Base-by-base conservation (phyloP, 2,113 vertebrate species). In the Podocnemis expansa region DNA sequence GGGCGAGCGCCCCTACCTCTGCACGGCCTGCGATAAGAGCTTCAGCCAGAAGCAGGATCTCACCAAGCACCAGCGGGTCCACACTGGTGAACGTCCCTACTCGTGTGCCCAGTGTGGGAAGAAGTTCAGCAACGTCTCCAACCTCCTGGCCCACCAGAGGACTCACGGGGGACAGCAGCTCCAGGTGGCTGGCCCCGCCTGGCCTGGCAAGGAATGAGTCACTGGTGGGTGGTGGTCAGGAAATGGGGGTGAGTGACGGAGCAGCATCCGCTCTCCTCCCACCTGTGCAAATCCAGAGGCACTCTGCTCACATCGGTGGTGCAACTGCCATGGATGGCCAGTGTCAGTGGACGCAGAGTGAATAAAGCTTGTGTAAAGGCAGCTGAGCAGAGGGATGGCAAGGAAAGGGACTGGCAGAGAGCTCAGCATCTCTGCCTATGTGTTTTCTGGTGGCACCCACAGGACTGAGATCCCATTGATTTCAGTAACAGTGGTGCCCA, bases 41-140 rank as follows among this genome's bases (percentile, higher is more conserved):
- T 97, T 97, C 94, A 96, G 95, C 80, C 97, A 96, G 80, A 97
- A 97, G 78, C 96, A 96, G 89, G 96, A 97, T 31, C 94, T 97
- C 49, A 85, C 93, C 22, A 97, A 97, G 56, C 97, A 97, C 75
- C 96, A 96, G 86, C 95, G 95, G 10, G 95, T 96, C 58, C 97
- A 97, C 92, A 96, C 95, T 0, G 96, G 95, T 29, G 94, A 95
- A 16, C 95, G 95, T 27, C 95, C 96, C 55, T 96, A 97, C 63
- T 70, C 91, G 80, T 67, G 60, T 4, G 31, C 60, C 60, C 60
- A 67, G 60, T 67, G 60, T 8, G 60, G 60, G 14, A 67, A 67
- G 60, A 67, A 34, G 31, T 67, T 97, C 89, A 96, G 95, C 60
- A 95, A 96, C 55, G 96, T 96, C 82, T 96, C 93, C 5, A 95